Conservation (phyloP, 2,113 vertebrate species). For the Cervus canadensis region DNA sequence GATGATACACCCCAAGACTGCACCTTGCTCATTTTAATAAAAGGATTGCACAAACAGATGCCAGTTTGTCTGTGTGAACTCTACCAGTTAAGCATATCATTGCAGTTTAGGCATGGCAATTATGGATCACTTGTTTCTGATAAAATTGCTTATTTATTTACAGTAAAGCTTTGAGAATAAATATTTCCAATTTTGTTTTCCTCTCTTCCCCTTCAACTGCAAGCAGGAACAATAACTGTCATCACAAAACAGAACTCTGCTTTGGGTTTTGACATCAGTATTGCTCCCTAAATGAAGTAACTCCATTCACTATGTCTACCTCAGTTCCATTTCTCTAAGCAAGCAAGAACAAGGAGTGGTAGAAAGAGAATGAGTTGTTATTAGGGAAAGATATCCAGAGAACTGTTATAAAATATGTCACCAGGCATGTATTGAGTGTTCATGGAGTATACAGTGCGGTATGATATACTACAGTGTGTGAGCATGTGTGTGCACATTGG, state of each 20-base stretch:
- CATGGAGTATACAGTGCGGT: background rate
- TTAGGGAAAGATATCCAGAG: background rate
- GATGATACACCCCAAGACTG: background rate
- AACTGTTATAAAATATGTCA: background rate
- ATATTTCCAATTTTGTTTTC: background rate
- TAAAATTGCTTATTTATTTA: background rate
- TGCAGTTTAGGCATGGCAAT: background rate
- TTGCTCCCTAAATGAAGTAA: background rate
- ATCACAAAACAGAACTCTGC: background rate
- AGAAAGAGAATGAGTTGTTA: background rate
- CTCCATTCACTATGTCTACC: background rate
- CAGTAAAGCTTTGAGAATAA: background rate
- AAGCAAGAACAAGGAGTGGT: background rate
- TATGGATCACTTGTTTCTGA: conserved; percentile 3
- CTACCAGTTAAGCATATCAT: background rate
- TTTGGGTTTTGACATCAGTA: conserved; percentile 4
- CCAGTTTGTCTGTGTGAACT: background rate
- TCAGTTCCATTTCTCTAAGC: background rate
- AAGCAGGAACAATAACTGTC: background rate
- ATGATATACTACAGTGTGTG: background rate
- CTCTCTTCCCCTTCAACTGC: background rate
- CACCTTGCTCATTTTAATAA: background rate
- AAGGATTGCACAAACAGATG: background rate
- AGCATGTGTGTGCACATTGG: background rate
- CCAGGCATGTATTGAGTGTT: background rate